Evolutionary conservation across 1,140 invertebrate genomes (phyloP).

Genomic region (Drosophila kepulauana): DNA sequence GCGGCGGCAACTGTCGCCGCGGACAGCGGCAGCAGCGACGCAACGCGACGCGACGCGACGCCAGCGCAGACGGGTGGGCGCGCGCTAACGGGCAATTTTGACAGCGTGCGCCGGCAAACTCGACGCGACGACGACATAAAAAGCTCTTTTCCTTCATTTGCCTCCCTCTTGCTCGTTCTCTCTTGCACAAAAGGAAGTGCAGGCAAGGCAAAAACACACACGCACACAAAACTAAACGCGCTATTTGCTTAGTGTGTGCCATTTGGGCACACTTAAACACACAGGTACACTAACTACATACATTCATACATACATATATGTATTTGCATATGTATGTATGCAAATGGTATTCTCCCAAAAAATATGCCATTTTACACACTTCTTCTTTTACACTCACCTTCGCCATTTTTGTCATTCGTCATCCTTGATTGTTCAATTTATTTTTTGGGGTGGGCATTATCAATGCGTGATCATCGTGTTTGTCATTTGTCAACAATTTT

Average conservation of each 20-base stretch:
- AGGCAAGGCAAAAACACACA: slow-evolving; percentile 16
- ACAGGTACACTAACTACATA: neutral
- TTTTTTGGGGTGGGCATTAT: slow-evolving; percentile 48
- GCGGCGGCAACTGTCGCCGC: slow-evolving; percentile 3
- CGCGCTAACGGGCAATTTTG: slow-evolving; percentile 31
- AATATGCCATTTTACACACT: slow-evolving; percentile 6
- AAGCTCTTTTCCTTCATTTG: slow-evolving; percentile 31
- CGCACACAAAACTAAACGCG: neutral
- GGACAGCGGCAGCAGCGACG: slow-evolving; percentile 21
- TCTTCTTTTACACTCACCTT: slow-evolving; percentile 5
- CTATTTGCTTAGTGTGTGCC: slow-evolving; percentile 24
- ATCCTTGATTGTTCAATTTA: slow-evolving; percentile 13
- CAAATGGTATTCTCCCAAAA: neutral
- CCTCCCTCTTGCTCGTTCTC: slow-evolving; percentile 7
- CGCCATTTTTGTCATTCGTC: slow-evolving; percentile 29
- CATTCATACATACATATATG: no score
- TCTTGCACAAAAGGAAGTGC: slow-evolving; percentile 30
- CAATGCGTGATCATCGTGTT: slow-evolving; percentile 68
- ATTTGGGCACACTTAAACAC: slow-evolving; percentile 53
- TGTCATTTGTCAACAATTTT: slow-evolving; percentile 67
- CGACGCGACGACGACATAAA: slow-evolving; percentile 20
- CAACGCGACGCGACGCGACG: slow-evolving; percentile 34
- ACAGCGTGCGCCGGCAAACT: slow-evolving; percentile 29
- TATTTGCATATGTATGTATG: no score
- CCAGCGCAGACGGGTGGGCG: slow-evolving; percentile 34